Evolutionary conservation across 2,797 vertebrate genomes (phyloP), one percentile per base, ranked within the genome.

Genomic region (Hydrophis major): DNA sequence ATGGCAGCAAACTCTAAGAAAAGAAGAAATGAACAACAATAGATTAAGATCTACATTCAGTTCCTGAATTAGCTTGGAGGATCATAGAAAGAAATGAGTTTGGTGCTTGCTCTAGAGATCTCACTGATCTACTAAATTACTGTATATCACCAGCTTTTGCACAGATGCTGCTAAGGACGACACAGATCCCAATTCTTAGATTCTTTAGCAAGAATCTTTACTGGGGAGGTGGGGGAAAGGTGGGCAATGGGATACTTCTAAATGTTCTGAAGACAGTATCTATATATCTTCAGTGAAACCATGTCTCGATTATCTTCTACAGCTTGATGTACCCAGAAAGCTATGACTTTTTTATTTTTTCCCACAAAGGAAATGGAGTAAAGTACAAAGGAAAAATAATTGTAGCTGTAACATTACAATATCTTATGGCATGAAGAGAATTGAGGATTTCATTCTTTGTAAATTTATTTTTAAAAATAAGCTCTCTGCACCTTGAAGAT

Each of bases 171-270:
- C 13, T 90, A 16, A 53, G 14, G 25, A 8, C 20, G 47, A 25
- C 63, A 91, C 18, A 50, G 32, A 86, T 11, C 42, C 25, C 16
- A 16, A 25, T 87, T 13, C 7, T 63, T 55, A 37, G 27, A 37
- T 55, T 63, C n/a, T 53, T 22, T 32, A 56, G 1, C 86, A 53
- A 86, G 55, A 11, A 55, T 56, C n/a, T 86, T 37, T 10, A 4
- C 20, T 0, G 8, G 47, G 28, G 47, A 1, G 5, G n/a, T 1
- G n/a, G 5, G n/a, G 5, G n/a, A 5, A 6, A 22, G 32, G n/a
- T 6, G 22, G 55, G n/a, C n/a, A 32, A 53, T 56, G 53, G 32
- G 47, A 32, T 89, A 53, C 2, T 63, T 90, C 6, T 42, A 59
- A 83, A 83, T 90, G 4, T 16, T 47, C 4, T 90, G 55, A 47